Percentiles rank a stretch among this genome's conserved stretches.
These are phyloP conservation scores for Acomys russatus DNA, from an alignment of 2,797 vertebrate genomes.

Conservation along the genomic window DNA sequence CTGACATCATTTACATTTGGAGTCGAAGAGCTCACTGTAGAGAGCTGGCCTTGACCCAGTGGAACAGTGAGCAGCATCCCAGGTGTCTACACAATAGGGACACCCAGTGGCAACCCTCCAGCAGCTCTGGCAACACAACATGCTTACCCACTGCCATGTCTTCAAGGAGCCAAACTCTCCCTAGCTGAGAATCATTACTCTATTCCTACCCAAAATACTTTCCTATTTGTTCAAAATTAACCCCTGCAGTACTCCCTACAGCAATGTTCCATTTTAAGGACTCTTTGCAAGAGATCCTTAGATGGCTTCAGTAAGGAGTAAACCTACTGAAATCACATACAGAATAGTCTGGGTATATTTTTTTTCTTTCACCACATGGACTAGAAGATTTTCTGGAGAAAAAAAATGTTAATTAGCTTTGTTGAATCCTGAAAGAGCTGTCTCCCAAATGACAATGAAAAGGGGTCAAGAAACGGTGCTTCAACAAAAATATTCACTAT, in stretches of 20 bases:
- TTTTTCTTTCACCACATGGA: not conserved
- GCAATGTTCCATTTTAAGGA: conserved; percentile 32
- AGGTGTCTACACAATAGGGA: not conserved
- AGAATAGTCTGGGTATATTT: conserved; percentile 22
- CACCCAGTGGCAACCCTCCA: not conserved
- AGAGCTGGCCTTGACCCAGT: not conserved
- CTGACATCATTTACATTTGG: not conserved
- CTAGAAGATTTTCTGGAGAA: not conserved
- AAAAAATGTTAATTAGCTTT: conserved; percentile 43
- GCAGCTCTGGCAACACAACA: conserved; percentile 24
- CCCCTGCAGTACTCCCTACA: conserved; percentile 57
- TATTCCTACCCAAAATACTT: conserved; percentile 68
- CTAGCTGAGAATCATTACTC: conserved; percentile 57
- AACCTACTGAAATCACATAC: not conserved
- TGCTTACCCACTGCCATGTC: not conserved
- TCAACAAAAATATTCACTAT: conserved; percentile 68
- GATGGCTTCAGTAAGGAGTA: conserved; percentile 28
- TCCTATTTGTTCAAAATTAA: conserved; percentile 69
- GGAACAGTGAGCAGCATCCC: not conserved
- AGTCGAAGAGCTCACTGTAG: not conserved
- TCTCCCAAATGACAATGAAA: conserved; percentile 54
- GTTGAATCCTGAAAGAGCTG: conserved; percentile 56
- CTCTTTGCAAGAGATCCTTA: not conserved
- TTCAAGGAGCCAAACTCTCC: not conserved
- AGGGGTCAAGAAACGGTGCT: conserved; percentile 55